Base-by-base conservation (phyloP, 2,797 vertebrate genomes). In the Mus caroli region DNA sequence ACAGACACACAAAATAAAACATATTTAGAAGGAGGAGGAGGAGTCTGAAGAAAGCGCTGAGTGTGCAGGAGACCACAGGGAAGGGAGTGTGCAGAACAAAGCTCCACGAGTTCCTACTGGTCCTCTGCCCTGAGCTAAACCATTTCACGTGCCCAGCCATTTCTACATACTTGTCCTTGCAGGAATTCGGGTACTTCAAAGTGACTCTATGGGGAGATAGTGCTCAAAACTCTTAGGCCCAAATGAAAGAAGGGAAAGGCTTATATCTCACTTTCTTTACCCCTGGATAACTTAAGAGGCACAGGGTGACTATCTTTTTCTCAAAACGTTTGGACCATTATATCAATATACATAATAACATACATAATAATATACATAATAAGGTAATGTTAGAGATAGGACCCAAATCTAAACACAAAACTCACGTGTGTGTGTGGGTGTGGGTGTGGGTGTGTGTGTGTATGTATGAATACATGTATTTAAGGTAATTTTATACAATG, bases 211-310 rank as follows among this genome's bases (percentile, higher is more conserved):
- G 56, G 15, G 5, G 26, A 83, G 15, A 64, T 60, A 46, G 31
- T 88, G 11, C 52, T 86, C 71, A 90, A 85, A 95, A 58, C 19
- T 60, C 86, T 71, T 56, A 58, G 19, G 10, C 71, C 34, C 37
- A 76, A 64, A n/a, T 90, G 28, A 91, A 52, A 94, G 31, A 54
- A 92, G 28, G 31, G 60, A 15, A 78, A 75, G 0, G 34, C 58
- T 91, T 67, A 60, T 46, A 62, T 43, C 73, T 87, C 31, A 11
- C 64, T 84, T 79, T 40, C 40, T 95, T 94, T 62, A 46, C 31
- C 71, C 54, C 43, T 52, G 58, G 52, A 52, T 80, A 11, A 43
- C 31, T 46, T 77, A 76, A 69, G 34, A 69, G 34, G 6, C 9
- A 69, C 67, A 69, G 67, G 67, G 15, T 69, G 34, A 69, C 67